Conservation (phyloP, 2,797 vertebrate species). For the Hozukius guyotensis region DNA sequence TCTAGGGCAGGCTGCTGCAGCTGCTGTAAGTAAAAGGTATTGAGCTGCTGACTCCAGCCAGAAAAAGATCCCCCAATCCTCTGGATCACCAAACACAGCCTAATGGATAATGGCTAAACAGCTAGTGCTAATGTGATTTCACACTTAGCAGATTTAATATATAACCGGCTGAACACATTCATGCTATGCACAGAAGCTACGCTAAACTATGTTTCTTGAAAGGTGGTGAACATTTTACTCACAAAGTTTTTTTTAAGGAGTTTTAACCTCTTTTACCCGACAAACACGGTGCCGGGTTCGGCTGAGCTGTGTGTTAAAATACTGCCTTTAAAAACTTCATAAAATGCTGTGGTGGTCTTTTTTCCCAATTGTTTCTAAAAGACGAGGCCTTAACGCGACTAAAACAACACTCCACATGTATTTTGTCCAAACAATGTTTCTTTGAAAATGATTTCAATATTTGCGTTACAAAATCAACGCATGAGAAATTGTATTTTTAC, state of each 20-base stretch:
- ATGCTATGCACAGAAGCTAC: conserved; percentile 41
- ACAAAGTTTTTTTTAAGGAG: conserved; percentile 10
- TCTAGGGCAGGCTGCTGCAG: conserved; percentile 79
- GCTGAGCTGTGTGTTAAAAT: no score
- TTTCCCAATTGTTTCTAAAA: no score
- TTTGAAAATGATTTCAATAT: no score
- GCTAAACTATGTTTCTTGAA: conserved; percentile 37
- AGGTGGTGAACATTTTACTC: not conserved
- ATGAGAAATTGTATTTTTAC: no score
- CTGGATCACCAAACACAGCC: conserved; percentile 71
- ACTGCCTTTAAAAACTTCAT: no score
- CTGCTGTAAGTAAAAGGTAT: conserved; percentile 83
- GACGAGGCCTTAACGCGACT: no score
- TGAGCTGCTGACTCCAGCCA: conserved; percentile 81
- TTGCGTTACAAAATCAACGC: no score
- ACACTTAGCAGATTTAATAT: conserved; percentile 75
- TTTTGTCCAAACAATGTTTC: no score
- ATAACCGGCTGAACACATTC: conserved; percentile 60
- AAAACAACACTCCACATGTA: no score
- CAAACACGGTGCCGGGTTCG: rapidly evolving
- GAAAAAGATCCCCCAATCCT: conserved; percentile 81
- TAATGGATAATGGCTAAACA: conserved; percentile 78
- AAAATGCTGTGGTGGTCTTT: no score
- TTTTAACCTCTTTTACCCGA: not conserved
- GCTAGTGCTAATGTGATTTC: conserved; percentile 78